phyloP scores from a whole-genome alignment of 2,797 vertebrate species.

The Diplodus sargus region DNA sequence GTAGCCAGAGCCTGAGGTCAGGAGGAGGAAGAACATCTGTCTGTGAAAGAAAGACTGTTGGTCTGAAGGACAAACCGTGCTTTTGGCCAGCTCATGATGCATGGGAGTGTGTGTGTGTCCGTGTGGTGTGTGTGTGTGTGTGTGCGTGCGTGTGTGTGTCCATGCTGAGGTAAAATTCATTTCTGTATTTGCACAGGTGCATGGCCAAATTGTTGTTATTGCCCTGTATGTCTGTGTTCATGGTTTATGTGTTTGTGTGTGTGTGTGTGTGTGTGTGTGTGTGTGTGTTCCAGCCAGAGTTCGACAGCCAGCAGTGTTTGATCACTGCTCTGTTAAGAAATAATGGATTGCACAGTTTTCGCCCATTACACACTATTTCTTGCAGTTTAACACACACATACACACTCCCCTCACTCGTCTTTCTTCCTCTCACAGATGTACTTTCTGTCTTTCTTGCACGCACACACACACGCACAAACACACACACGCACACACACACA shows the following conservation, averaged over 20 bases:
- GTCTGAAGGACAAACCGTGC: slow-evolving; percentile 65
- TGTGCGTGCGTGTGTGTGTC: slow-evolving; percentile 18
- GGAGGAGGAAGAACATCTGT: slow-evolving; percentile 68
- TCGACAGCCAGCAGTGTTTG: slow-evolving; percentile 63
- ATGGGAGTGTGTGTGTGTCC: not conserved
- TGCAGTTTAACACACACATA: slow-evolving; percentile 4
- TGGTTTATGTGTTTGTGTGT: slow-evolving; percentile 26
- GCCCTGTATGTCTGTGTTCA: slow-evolving; percentile 16
- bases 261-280: slow-evolving; percentile 1
- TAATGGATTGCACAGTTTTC: slow-evolving; percentile 73
- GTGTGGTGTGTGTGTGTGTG: slow-evolving; percentile 15
- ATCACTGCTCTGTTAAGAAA: slow-evolving; percentile 69
- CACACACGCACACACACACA: slow-evolving; percentile 10
- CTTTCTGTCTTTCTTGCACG: not conserved
- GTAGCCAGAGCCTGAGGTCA: slow-evolving; percentile 47
- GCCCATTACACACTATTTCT: slow-evolving; percentile 36
- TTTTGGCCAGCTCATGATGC: slow-evolving; percentile 51
- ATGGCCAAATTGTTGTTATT: slow-evolving; percentile 19
- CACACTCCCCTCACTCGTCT: slow-evolving; percentile 22
- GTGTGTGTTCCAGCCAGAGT: slow-evolving; percentile 32
- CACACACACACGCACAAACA: not conserved
- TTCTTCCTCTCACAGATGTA: slow-evolving; percentile 2
- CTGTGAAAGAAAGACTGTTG: slow-evolving; percentile 37
- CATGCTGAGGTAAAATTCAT: slow-evolving; percentile 17
- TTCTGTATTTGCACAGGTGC: slow-evolving; percentile 42